Percentiles rank a stretch among this genome's conserved stretches.
Conservation (phyloP, 2,888 invertebrate species). For the Oegoconia quadripuncta region DNA sequence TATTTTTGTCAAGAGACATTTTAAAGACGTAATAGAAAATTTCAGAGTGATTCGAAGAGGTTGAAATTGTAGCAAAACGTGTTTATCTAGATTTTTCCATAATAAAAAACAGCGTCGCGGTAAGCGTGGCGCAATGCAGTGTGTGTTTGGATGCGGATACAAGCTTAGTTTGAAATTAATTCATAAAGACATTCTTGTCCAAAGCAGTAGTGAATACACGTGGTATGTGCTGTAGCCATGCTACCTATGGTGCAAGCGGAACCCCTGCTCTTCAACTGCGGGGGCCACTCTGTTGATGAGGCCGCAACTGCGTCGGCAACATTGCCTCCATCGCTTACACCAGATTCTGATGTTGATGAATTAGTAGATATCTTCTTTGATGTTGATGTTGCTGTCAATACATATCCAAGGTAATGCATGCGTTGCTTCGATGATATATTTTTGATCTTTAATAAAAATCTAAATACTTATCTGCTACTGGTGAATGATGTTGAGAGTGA, state of each 20-base stretch:
- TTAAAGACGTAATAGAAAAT: conserved; percentile 29
- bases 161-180: conserved; percentile 56
- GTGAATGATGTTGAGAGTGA: no score
- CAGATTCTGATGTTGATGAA: conserved; percentile 69
- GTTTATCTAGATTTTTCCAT: conserved; percentile 36
- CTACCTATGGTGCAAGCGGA: conserved; percentile 73
- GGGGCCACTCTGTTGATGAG: conserved; percentile 57
- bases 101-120: conserved; percentile 61
- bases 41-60: no score
- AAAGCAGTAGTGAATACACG: conserved; percentile 47
- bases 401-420: conserved; percentile 58
- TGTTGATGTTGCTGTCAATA: conserved; percentile 69
- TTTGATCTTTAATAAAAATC: no score
- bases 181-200: conserved; percentile 46
- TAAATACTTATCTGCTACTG: no score
- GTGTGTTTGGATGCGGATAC: conserved; percentile 70
- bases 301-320: conserved; percentile 61
- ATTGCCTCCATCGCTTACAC: conserved; percentile 68
- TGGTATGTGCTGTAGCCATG: conserved; percentile 63
- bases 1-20: conserved; percentile 41
- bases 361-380: conserved; percentile 72
- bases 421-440: not conserved
- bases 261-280: conserved; percentile 63
- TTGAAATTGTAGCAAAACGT: conserved; percentile 24
- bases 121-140: conserved; percentile 77